Base-by-base conservation (phyloP, 1,140 invertebrate genomes). In the Eciton burchellii region DNA sequence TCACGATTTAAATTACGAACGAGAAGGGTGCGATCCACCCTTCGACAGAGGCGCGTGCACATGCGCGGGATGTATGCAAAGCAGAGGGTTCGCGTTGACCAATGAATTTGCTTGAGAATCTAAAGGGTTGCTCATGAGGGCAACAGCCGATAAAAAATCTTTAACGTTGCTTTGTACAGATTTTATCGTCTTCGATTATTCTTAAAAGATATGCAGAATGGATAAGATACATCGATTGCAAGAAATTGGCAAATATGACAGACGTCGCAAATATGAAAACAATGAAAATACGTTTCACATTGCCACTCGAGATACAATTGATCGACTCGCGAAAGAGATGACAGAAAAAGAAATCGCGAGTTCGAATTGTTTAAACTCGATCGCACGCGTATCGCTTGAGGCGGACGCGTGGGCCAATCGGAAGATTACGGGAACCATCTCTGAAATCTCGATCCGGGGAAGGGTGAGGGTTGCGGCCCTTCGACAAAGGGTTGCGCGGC, bases 401-500 rank as follows among this genome's bases (percentile, higher is more conserved):
- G 45, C 24, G 57, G 5, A 49, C 19, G 24, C 29, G 24, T 24
- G 16, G 8, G 3, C 84, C 66, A 73, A 83, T 60, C 45, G 26
- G 54, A 71, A 43, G 19, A 2, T n/a, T n/a, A 0, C 21, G 21
- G 56, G 21, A 9, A 41, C 24, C 24, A 6, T 16, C 54, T 76
- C 71, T 85, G 57, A 70, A 82, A 70, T 49, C 1, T 45, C 45
- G 14, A n/a, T n/a, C 12, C 43, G 12, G 14, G 24, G 41, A 43
- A 72, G 65, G 3, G 11, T 8, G 29, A 71, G 14, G 1, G 16
- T 43, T 35, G 62, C 49, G 35, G 62, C 70, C 74, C 83, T 81
- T 71, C 11, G 21, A 26, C 49, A 83, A 88, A 88, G 86, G 86
- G 71, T 82, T 84, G 65, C 65, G 91, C 90, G 79, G 60, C 12